phyloP scores from a whole-genome alignment of 2,888 invertebrate species.

The Agrotis segetum region DNA sequence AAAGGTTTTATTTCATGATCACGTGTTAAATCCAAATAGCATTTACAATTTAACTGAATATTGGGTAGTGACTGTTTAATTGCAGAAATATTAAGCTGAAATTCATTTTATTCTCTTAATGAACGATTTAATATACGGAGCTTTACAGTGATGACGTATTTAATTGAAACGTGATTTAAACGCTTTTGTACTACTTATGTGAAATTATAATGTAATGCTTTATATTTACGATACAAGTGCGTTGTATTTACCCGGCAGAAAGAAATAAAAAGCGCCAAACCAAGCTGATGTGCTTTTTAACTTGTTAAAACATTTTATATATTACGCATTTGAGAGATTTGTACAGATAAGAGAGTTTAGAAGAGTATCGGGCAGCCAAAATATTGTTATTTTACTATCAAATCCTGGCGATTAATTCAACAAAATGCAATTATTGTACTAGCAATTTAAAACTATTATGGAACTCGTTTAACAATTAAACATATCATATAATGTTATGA shows the following conservation, averaged over 20 bases:
- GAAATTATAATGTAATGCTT: constrained; percentile 25
- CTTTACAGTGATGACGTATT: constrained; percentile 30
- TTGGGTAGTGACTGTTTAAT: constrained; percentile 5
- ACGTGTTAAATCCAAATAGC: not conserved
- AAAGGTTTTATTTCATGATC: not conserved
- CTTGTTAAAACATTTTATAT: constrained; percentile 2
- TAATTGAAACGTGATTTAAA: constrained; percentile 27
- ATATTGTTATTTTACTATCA: constrained; percentile 1
- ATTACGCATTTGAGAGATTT: constrained; percentile 3
- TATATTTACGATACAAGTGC: constrained; percentile 15
- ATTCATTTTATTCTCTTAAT: not conserved
- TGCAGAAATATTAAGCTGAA: not conserved
- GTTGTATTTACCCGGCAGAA: not conserved
- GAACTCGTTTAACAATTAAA: constrained; percentile 40
- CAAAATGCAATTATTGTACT: constrained; percentile 14
- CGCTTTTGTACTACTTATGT: constrained; percentile 23
- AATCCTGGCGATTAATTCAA: constrained; percentile 4
- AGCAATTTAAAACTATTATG: constrained; percentile 26
- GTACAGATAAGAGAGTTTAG: constrained; percentile 12
- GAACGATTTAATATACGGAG: constrained; percentile 29
- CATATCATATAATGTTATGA: constrained; percentile 55
- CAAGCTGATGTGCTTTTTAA: not conserved
- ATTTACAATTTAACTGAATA: not conserved
- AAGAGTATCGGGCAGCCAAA: constrained; percentile 30
- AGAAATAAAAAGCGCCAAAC: not conserved